Evolutionary conservation across 2,797 vertebrate species (phyloP), one percentile per base, ranked within the genome.

Genomic region (Amphiprion clarkii): DNA sequence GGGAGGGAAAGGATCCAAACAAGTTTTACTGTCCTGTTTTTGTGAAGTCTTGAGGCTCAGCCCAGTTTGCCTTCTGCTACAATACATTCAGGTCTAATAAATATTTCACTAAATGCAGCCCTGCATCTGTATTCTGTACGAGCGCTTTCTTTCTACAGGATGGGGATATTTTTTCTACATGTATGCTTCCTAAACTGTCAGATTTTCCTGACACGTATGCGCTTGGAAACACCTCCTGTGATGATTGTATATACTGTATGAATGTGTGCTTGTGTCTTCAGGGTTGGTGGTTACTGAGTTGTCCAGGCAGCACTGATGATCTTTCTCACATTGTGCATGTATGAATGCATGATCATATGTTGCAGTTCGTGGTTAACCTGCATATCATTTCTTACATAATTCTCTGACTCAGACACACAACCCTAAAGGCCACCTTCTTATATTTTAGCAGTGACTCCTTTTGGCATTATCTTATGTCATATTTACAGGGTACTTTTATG

Each of bases 401-500:
- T 2, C 2, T 31, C 14, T 54, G 48, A 31, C 33, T 71, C 49
- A 21, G 19, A 51, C 74, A 21, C 42, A 40, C n/a, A 33, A 40
- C 21, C 53, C 54, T 21, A 67, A 76, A 53, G 33, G 42, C 5
- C 33, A 9, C 48, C 36, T 56, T 6, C 44, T 70, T 48, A 49
- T 72, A 44, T 12, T 14, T 16, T 17, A 27, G 62, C 6, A 0
- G 54, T 48, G 31, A 1, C 6, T 36, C 4, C 55, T 60, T 33
- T 51, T 6, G 40, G 0, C 49, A 11, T 56, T 68, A 52, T 80
- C 53, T 74, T 36, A 16, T 16, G 31, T 51, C 23, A 46, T 79
- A 78, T 86, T 88, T 63, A 56, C 57, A 56, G 42, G 0, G 42
- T 46, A 1, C 33, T 21, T 70, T 76, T 53, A 29, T 71, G 33